phyloP scores from a whole-genome alignment of 2,797 vertebrate species.

The Erethizon dorsatum region DNA sequence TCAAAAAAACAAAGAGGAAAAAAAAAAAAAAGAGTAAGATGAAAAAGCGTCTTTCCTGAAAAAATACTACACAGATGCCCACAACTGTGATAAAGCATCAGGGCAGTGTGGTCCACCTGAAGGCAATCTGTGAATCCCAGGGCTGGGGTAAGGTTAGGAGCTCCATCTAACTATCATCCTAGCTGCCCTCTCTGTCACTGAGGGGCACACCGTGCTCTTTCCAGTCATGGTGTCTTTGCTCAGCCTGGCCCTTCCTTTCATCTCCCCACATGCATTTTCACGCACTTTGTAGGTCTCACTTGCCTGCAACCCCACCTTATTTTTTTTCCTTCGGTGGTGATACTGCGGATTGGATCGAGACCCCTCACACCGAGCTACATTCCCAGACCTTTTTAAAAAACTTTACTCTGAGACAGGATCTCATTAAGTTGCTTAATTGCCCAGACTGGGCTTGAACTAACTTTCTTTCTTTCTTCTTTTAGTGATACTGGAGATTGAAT shows the following conservation, averaged over 20 bases:
- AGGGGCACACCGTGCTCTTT: fast-evolving
- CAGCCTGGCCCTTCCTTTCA: not conserved
- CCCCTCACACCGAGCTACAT: not conserved
- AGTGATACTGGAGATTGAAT: not conserved
- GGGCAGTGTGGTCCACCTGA: not conserved
- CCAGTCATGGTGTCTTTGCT: not conserved
- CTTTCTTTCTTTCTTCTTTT: not conserved
- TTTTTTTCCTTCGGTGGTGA: too few species aligned
- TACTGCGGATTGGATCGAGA: not conserved
- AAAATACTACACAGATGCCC: not conserved
- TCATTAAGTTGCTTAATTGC: not conserved
- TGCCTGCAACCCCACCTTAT: too few species aligned
- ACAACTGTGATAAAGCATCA: not conserved
- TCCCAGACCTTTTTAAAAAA: not conserved
- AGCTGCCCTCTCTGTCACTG: not conserved
- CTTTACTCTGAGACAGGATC: not conserved
- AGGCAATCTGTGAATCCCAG: not conserved
- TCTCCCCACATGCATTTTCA: not conserved
- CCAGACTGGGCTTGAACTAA: not conserved
- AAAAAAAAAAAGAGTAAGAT: not conserved
- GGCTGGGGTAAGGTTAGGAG: not conserved
- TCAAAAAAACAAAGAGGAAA: not conserved
- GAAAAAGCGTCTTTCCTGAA: constrained; percentile 35
- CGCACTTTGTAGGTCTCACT: not conserved
- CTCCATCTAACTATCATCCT: not conserved